Conservation (phyloP, 2,113 vertebrate species). For the Callopanchax toddi region DNA sequence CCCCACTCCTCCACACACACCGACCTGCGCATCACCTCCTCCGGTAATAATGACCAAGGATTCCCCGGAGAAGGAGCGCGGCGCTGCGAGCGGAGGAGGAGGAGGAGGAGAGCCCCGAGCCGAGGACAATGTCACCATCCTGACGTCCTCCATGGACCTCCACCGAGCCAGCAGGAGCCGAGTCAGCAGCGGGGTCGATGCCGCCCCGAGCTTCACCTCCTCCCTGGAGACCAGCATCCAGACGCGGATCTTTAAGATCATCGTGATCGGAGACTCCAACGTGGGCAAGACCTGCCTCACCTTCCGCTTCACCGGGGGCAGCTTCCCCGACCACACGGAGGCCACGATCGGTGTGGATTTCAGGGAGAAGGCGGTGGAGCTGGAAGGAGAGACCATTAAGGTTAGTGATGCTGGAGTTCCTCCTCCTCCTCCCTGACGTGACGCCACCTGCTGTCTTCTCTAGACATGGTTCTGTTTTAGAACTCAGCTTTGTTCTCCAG, state of each 20-base stretch:
- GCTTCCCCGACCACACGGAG: slow-evolving; percentile 93
- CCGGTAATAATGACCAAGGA: slow-evolving; percentile 76
- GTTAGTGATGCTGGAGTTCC: slow-evolving; percentile 63
- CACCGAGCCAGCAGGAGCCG: slow-evolving; percentile 60
- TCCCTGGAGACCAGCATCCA: slow-evolving; percentile 92
- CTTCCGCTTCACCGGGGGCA: slow-evolving; percentile 95
- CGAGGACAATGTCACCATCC: slow-evolving; percentile 77
- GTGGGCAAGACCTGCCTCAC: slow-evolving; percentile 97
- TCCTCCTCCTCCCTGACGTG: no score
- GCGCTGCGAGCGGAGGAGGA: slow-evolving; percentile 38
- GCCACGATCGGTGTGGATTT: slow-evolving; percentile 98
- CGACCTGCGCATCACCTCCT: slow-evolving; percentile 62
- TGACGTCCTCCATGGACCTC: slow-evolving; percentile 72
- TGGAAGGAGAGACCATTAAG: slow-evolving; percentile 97
- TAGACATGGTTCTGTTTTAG: no score
- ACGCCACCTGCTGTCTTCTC: no score
- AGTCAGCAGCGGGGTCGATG: slow-evolving; percentile 56
- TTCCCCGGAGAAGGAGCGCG: slow-evolving; percentile 72
- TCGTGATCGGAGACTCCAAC: slow-evolving; percentile 97
- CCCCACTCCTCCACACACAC: slow-evolving; percentile 27
- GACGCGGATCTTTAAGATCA: slow-evolving; percentile 97
- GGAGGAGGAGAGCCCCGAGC: slow-evolving; percentile 51
- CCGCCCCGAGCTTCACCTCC: slow-evolving; percentile 66
- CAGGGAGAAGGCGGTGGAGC: slow-evolving; percentile 95
- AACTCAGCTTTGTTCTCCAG: no score